Percentiles rank a stretch among this genome's conserved stretches.
Evolutionary conservation across 2,113 vertebrate genomes (phyloP).

Genomic region (Pseudorectes ferrugineus): DNA sequence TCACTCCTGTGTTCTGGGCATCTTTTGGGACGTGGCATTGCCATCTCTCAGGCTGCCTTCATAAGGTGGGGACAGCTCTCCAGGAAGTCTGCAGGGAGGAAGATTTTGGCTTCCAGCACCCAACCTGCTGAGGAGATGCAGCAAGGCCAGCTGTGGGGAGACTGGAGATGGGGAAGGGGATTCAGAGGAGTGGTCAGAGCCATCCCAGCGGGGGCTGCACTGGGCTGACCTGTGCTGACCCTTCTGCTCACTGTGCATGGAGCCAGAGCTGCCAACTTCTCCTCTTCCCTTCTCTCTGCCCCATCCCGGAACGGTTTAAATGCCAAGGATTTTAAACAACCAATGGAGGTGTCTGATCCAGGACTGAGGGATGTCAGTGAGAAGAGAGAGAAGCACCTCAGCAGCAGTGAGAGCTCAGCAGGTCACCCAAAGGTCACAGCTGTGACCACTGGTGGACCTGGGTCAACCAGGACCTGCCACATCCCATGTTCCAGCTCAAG

Average conservation of each 20-base stretch:
- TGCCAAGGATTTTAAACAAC: not conserved
- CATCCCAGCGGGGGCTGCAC: not conserved
- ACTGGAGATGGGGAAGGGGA: not conserved
- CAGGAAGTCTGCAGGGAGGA: not conserved
- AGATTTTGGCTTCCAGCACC: not conserved
- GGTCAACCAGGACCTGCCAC: not conserved
- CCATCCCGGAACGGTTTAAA: not conserved
- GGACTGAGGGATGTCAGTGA: fast-evolving
- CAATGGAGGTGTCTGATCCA: fast-evolving
- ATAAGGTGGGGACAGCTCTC: not conserved
- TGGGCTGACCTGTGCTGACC: fast-evolving
- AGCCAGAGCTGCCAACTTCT: not conserved
- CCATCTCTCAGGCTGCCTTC: not conserved
- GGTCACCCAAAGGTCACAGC: not conserved
- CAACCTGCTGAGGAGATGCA: not conserved
- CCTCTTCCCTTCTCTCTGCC: not conserved
- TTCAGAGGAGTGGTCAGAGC: fast-evolving
- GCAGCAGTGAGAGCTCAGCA: not conserved
- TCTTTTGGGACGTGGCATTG: not conserved
- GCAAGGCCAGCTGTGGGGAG: not conserved
- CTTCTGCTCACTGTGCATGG: too few species aligned
- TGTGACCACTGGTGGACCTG: not conserved
- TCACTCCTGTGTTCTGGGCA: not conserved
- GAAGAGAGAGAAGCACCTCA: not conserved
- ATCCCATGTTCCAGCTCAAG: not conserved